phyloP scores from a whole-genome alignment of 2,113 vertebrate species.

The Phoenicopterus ruber region DNA sequence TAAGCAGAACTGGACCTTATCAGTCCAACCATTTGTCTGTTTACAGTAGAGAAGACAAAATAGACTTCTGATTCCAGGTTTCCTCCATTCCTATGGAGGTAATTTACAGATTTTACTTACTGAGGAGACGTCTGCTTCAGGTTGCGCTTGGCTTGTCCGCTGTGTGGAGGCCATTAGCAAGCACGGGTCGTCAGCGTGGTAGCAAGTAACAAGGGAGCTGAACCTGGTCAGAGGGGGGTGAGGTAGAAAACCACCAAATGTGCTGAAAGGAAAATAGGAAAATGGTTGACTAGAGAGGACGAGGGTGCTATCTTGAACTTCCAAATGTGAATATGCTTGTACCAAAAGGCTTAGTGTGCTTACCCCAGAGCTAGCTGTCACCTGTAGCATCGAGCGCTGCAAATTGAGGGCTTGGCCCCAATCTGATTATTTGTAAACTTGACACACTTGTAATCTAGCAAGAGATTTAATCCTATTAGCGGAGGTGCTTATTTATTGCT shows the following conservation, averaged over 20 bases:
- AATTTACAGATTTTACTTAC: neutral
- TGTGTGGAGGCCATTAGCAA: neutral
- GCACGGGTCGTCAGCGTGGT: accelerated
- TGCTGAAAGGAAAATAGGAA: neutral
- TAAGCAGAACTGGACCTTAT: neutral
- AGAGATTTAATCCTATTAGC: neutral
- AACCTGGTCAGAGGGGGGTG: neutral
- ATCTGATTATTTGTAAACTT: neutral
- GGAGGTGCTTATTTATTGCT: neutral
- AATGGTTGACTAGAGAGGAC: neutral
- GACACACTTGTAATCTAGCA: neutral
- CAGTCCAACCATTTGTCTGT: neutral
- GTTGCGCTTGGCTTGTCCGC: neutral
- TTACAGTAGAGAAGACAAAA: neutral
- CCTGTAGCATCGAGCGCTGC: neutral
- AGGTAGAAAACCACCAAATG: neutral
- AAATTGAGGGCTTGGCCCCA: neutral
- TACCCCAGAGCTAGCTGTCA: neutral
- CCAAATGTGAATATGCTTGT: neutral
- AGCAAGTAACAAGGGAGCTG: neutral
- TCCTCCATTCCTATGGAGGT: neutral
- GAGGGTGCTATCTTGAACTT: neutral
- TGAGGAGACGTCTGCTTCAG: neutral
- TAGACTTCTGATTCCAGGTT: neutral
- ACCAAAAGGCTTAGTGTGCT: neutral